Conservation (phyloP, 2,888 invertebrate genomes). For the Parascotia fuliginaria region DNA sequence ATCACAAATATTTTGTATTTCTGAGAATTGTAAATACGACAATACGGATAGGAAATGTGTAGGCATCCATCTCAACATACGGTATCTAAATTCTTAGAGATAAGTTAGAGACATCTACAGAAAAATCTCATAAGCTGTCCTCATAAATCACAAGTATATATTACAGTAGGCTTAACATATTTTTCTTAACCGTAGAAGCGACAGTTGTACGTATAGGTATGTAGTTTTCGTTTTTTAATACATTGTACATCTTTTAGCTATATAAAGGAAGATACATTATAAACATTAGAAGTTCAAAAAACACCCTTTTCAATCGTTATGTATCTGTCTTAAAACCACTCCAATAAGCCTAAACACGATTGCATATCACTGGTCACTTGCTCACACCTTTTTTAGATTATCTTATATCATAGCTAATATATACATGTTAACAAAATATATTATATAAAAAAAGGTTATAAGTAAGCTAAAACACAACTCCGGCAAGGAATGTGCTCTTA, state of each 20-base stretch:
- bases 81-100: constrained; percentile 28
- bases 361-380: no score
- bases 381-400: no score
- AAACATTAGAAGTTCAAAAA: no score
- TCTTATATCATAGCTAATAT: no score
- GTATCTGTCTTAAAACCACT: no score
- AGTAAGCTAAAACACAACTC: no score
- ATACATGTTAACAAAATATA: no score
- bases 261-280: no score
- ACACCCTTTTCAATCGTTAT: no score
- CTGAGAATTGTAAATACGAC: constrained; percentile 9
- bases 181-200: constrained; percentile 23
- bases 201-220: constrained; percentile 23
- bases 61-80: constrained; percentile 30
- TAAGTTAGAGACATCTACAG: constrained; percentile 38
- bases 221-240: constrained; percentile 22
- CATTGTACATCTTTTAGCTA: constrained; percentile 31
- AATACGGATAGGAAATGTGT: constrained; percentile 29
- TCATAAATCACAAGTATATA: constrained; percentile 39
- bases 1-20: constrained; percentile 7
- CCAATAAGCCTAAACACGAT: no score
- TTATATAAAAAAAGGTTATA: no score
- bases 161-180: constrained; percentile 33
- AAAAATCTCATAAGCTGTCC: constrained; percentile 41
- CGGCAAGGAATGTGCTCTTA: no score